These are phyloP conservation scores for Eretmochelys imbricata DNA, from an alignment of 2,113 vertebrate species.

Conservation along the genomic window DNA sequence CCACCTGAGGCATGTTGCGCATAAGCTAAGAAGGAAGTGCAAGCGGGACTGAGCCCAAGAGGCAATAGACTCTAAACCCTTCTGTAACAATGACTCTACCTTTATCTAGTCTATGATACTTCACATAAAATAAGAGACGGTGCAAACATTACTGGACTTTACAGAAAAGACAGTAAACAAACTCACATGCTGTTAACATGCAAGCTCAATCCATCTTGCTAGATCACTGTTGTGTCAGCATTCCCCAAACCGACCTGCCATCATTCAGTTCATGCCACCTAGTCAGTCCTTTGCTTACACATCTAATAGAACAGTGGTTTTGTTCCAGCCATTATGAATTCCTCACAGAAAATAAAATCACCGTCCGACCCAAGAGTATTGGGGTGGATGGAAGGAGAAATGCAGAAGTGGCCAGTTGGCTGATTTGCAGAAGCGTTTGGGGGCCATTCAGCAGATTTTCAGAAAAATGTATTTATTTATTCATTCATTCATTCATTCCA, in stretches of 20 bases:
- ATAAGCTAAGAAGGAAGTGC: background rate
- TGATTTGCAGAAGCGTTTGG: background rate
- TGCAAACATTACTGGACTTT: background rate
- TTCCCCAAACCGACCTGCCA: background rate
- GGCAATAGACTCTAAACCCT: background rate
- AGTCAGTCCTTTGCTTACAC: background rate
- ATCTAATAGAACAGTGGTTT: background rate
- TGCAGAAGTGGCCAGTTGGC: rapidly evolving
- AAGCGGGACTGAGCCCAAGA: background rate
- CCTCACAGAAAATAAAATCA: background rate
- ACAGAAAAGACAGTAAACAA: background rate
- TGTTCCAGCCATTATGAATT: background rate
- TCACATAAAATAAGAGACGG: background rate
- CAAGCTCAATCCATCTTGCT: background rate
- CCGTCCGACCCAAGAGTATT: background rate
- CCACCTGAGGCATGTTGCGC: too few species aligned
- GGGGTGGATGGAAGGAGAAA: background rate
- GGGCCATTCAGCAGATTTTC: background rate
- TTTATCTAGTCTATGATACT: background rate
- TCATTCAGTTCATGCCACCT: background rate
- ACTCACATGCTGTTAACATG: background rate
- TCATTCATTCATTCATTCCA: background rate
- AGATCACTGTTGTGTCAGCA: background rate
- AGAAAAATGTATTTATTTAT: background rate
- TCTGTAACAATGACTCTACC: background rate